These are phyloP conservation scores for Galleria mellonella DNA, from an alignment of 1,140 invertebrate species.

Conservation along the genomic window DNA sequence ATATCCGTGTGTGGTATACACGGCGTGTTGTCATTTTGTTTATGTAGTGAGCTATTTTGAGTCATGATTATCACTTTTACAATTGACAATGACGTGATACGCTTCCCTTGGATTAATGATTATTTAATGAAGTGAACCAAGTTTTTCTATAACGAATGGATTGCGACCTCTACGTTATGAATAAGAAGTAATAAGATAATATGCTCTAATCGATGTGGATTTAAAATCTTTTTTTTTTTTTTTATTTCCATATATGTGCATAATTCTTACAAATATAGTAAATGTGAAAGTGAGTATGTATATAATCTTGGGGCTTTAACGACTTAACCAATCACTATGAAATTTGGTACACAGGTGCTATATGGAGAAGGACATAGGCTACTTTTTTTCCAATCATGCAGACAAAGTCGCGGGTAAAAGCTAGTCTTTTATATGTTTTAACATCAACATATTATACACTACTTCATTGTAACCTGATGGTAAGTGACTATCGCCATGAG, in stretches of 20 bases:
- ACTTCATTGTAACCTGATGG: too few species aligned
- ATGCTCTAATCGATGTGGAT: neutral
- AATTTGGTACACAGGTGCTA: too few species aligned
- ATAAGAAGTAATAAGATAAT: neutral
- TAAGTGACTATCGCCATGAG: too few species aligned
- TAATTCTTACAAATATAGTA: neutral
- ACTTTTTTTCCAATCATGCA: too few species aligned
- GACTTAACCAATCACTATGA: too few species aligned
- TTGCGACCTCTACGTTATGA: neutral
- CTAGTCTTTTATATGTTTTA: too few species aligned
- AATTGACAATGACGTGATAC: slow-evolving; percentile 16
- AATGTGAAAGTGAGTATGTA: too few species aligned
- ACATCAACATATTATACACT: too few species aligned
- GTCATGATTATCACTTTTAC: slow-evolving; percentile 20
- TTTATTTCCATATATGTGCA: neutral
- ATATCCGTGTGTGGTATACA: slow-evolving; percentile 33
- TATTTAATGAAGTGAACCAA: slow-evolving; percentile 30
- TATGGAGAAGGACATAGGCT: too few species aligned
- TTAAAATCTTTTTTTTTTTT: neutral
- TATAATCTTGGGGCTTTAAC: too few species aligned
- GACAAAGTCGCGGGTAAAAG: too few species aligned
- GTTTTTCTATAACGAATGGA: neutral
- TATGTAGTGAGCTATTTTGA: slow-evolving; percentile 19
- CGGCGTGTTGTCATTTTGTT: slow-evolving; percentile 35
- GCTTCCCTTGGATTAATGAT: slow-evolving; percentile 31